Base-by-base conservation (phyloP, 2,113 vertebrate species). In the Corythoichthys intestinalis region DNA sequence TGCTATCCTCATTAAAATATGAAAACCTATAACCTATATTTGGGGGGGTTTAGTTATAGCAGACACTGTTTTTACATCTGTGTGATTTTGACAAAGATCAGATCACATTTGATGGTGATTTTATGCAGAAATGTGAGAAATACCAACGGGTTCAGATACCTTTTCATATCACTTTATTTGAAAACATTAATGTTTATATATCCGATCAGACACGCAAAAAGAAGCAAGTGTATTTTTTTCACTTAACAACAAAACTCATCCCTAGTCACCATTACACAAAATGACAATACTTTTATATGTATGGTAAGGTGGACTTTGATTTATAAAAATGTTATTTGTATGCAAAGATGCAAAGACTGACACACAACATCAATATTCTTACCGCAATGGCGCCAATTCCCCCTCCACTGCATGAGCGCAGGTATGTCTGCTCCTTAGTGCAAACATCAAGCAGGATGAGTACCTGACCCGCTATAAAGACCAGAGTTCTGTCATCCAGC, bases 311-410 rank as follows among this genome's bases (percentile, higher is more conserved):
- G n/a, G 6, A 52, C n/a, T 52, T 17, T 17, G 50, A n/a, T 52
- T 56, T 56, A 28, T 8, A 1, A 4, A 28, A 9, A 56, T 34
- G 9, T 34, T 3, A 7, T 56, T 56, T 28, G 20, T 56, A n/a
- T n/a, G n/a, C n/a, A n/a, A n/a, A n/a, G n/a, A 28, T 8, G 3
- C 28, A 9, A 7, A 7, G 50, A 20, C 50, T n/a, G n/a, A 53
- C n/a, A n/a, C 10, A 15, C 6, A 7, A 39, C 13, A 8, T 2
- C 13, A 39, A 8, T 39, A 12, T 20, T 66, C 72, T 89, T 91
- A 99, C 97, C 72, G 86, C 88, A 48, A 98, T 89, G 72, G 91
- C 85, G 11, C 95, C 96, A 39, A 99, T 95, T 64, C 96, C 96
- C 44, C 93, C 93, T 65, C 92, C 86, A 1, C 93, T 48, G 87